Conservation (phyloP, 1,140 invertebrate genomes). For the Bombus cullumanus region DNA sequence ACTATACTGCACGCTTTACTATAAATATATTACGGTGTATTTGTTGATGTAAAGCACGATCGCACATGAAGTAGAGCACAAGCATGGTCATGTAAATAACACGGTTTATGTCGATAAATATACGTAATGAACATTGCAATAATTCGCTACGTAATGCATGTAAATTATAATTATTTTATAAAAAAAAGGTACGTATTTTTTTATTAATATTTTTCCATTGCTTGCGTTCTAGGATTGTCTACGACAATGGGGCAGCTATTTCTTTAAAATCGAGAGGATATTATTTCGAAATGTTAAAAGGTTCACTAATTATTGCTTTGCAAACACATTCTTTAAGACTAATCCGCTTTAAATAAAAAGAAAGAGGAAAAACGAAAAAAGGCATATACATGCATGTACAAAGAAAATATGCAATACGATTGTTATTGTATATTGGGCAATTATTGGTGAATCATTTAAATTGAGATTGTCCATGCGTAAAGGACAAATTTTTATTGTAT, state of each 20-base stretch:
- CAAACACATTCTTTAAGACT: slow-evolving; percentile 25
- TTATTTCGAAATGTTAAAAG: slow-evolving; percentile 70
- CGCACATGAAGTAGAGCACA: slow-evolving; percentile 67
- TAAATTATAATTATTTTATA: slow-evolving; percentile 60
- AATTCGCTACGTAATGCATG: slow-evolving; percentile 61
- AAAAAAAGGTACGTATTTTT: slow-evolving; percentile 51
- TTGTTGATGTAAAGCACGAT: slow-evolving; percentile 62
- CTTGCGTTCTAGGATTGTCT: slow-evolving; percentile 83
- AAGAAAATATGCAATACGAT: slow-evolving; percentile 31
- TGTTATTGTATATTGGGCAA: slow-evolving; percentile 40
- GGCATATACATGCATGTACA: slow-evolving; percentile 27
- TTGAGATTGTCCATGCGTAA: slow-evolving; percentile 41
- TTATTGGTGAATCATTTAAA: slow-evolving; percentile 60
- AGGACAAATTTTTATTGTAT: slow-evolving; percentile 39
- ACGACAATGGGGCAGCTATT: slow-evolving; percentile 83
- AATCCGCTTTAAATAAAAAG: slow-evolving; percentile 34
- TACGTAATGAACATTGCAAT: slow-evolving; percentile 37
- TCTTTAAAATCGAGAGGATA: slow-evolving; percentile 81
- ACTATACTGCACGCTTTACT: slow-evolving; percentile 62
- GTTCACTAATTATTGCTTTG: slow-evolving; percentile 59
- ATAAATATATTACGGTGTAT: slow-evolving; percentile 58
- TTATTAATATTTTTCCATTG: slow-evolving; percentile 75
- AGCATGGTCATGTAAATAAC: slow-evolving; percentile 68
- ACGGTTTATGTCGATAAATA: slow-evolving; percentile 55
- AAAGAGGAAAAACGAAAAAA: background rate